phyloP scores from a whole-genome alignment of 2,888 invertebrate species.

The Pelosia muscerda region DNA sequence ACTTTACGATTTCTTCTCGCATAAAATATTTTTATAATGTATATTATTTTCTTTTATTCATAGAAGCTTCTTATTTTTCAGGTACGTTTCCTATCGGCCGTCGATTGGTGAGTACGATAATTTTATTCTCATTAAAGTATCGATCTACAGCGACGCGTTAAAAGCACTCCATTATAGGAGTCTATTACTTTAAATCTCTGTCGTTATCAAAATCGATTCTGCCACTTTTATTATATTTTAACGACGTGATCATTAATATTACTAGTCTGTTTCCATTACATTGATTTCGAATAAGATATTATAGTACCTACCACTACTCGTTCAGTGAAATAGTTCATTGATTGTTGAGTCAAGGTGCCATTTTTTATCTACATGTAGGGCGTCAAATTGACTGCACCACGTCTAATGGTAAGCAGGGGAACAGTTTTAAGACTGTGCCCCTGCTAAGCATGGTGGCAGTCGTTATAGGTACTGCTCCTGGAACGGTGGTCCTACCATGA shows the following conservation, averaged over 20 bases:
- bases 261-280: neutral
- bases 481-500: too few relatives aligned
- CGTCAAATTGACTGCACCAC: too few relatives aligned
- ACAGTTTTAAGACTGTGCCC: too few relatives aligned
- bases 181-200: slow-evolving; percentile 48
- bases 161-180: slow-evolving; percentile 44
- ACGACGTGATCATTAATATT: slow-evolving; percentile 33
- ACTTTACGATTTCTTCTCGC: slow-evolving; percentile 7
- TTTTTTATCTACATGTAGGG: too few relatives aligned
- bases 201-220: slow-evolving; percentile 45
- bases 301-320: neutral
- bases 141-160: slow-evolving; percentile 35
- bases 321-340: neutral
- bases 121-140: slow-evolving; percentile 43
- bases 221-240: slow-evolving; percentile 47
- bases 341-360: neutral
- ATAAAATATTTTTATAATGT: slow-evolving; percentile 8
- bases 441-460: too few relatives aligned
- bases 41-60: slow-evolving; percentile 28
- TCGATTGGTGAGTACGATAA: slow-evolving; percentile 51
- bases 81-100: slow-evolving; percentile 49
- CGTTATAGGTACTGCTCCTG: too few relatives aligned
- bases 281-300: neutral
- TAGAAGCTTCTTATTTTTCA: slow-evolving; percentile 47
- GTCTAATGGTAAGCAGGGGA: too few relatives aligned